Base-by-base conservation (phyloP, 1,140 invertebrate species). In the Drosophila lini region DNA sequence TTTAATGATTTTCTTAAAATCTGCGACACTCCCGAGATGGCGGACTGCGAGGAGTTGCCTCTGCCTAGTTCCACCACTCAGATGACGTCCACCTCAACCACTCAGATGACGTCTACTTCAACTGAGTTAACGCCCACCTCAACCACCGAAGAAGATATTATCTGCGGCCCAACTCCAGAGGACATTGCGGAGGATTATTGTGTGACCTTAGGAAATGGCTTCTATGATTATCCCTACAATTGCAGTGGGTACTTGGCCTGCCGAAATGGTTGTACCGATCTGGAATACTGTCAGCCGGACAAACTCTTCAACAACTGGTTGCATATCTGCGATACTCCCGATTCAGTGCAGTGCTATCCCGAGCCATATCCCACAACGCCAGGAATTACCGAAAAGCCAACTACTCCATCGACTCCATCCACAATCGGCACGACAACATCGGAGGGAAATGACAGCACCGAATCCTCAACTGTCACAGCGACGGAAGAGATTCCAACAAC, bases 1-100 rank as follows among this genome's bases (percentile, higher is more conserved):
- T 91, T 90, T 32, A 91, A 91, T 50, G 8, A 42, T 7, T 0
- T 25, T 3, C 47, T 86, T 0, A 9, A 28, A 1, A 84, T 91
- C 42, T 91, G 90, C 60, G 90, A 91, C 73, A 91, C 80, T 22
- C 88, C 88, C 3, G 88, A 91, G 4, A 62, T 67, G 0, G 78
- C 78, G 2, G 16, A 91, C 0, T 91, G 88, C 16, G 69, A 71
- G 16, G 78, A 82, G n/a, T 13, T 79, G 32, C 80, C 88, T 0
- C 19, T 88, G 45, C 88, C 88, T 1, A 60, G 16, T 22, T 42
- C 63, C 8, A 70, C 73, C 9, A 80, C 78, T 1, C 32, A 34
- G 3, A n/a, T n/a, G 15, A 13, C 42, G 0, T 7, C 32, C 2
- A 57, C 34, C 40, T 56, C 62, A 8, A 69, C 78, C 11, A 75